Evolutionary conservation across 2,113 vertebrate species (phyloP).

Genomic region (Camelus bactrianus): DNA sequence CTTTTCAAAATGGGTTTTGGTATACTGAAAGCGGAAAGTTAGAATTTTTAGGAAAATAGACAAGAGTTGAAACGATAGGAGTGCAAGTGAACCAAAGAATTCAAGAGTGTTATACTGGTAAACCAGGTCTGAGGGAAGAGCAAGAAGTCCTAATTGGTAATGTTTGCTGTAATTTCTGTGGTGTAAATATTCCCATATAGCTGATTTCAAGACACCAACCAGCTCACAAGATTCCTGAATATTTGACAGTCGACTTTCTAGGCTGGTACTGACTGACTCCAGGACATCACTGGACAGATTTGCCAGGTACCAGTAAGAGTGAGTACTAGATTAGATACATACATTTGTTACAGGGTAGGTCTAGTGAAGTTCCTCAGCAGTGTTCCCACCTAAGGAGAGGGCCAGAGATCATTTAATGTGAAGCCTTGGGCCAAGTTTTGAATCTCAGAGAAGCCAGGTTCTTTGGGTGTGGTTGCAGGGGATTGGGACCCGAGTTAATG

Average conservation of each 20-base stretch:
- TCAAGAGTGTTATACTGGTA: not conserved
- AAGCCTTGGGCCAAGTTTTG: not conserved
- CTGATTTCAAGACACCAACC: not conserved
- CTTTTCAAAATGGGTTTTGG: slow-evolving; percentile 7
- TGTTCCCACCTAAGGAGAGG: not conserved
- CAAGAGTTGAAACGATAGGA: not conserved
- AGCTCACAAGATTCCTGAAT: not conserved
- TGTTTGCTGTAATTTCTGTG: not conserved
- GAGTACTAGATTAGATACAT: not conserved
- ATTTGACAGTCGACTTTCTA: not conserved
- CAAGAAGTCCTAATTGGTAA: not conserved
- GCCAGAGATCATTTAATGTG: not conserved
- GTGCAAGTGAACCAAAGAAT: not conserved
- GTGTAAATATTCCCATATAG: not conserved
- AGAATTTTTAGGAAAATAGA: not conserved
- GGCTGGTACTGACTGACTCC: not conserved
- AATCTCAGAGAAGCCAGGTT: not conserved
- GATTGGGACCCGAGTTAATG: not conserved
- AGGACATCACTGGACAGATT: not conserved
- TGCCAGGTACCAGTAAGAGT: not conserved
- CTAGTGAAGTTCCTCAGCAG: not conserved
- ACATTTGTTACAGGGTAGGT: not conserved
- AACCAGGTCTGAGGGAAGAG: not conserved
- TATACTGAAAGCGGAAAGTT: not conserved
- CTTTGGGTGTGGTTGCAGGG: not conserved